Evolutionary conservation across 2,888 invertebrate genomes (phyloP).

Genomic region (Drosophila picticornis): DNA sequence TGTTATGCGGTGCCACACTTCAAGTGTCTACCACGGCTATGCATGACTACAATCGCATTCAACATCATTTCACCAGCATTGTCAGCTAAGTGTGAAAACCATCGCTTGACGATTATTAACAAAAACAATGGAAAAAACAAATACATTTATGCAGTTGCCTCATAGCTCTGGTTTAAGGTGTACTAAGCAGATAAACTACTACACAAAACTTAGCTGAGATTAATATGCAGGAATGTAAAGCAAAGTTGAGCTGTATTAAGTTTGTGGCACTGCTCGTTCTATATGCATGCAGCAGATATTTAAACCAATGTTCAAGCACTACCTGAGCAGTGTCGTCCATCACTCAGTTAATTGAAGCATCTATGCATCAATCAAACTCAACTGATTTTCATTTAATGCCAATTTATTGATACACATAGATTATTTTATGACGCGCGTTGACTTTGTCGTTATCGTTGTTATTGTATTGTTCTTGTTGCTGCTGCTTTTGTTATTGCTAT

Average conservation of each 20-base stretch:
- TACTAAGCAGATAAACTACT: neutral
- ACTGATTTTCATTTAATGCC: constrained; percentile 53
- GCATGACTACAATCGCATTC: neutral
- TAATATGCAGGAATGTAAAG: neutral
- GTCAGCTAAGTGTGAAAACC: neutral
- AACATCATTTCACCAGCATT: constrained; percentile 3
- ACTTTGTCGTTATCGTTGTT: constrained; percentile 33
- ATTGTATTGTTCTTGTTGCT: constrained; percentile 11
- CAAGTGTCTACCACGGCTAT: neutral
- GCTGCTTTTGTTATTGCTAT: constrained; percentile 21
- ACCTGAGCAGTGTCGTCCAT: constrained; percentile 53
- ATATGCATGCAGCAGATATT: neutral
- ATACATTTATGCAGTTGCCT: neutral
- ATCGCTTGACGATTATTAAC: neutral
- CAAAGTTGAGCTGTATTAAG: neutral
- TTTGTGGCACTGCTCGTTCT: neutral
- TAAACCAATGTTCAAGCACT: constrained; percentile 1
- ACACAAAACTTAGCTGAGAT: neutral
- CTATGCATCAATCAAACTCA: constrained; percentile 70
- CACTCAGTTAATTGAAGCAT: constrained; percentile 45
- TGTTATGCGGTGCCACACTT: constrained; percentile 11
- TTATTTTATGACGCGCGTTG: constrained; percentile 54
- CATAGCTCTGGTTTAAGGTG: too few species aligned
- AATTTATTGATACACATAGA: constrained; percentile 54
- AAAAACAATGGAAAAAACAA: neutral